Percentiles rank a stretch among this genome's conserved stretches.
Evolutionary conservation across 2,113 vertebrate species (phyloP).

Genomic region (Notothenia coriiceps): DNA sequence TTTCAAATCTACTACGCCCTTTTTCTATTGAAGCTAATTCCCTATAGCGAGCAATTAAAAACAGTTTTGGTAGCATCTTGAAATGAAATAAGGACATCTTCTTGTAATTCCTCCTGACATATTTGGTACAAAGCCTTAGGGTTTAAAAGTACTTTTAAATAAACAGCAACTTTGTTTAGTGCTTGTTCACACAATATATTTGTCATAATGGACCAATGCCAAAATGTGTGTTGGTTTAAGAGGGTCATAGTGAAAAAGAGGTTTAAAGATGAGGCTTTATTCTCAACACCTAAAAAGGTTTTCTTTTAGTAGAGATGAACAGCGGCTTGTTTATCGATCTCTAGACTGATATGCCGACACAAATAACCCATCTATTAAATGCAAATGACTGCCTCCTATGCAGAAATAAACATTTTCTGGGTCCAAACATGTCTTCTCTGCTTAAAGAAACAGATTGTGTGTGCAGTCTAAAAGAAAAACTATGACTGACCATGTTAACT

Average conservation of each 20-base stretch:
- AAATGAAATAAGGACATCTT: not conserved
- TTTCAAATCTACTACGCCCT: not conserved
- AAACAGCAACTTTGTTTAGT: slow-evolving; percentile 6
- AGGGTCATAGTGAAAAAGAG: not conserved
- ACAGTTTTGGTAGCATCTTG: not conserved
- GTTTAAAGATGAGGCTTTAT: not conserved
- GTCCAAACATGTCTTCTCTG: slow-evolving; percentile 43
- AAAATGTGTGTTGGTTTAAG: slow-evolving; percentile 3
- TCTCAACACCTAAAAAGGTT: not conserved
- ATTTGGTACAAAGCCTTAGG: not conserved
- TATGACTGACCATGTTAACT: not conserved
- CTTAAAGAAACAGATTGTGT: slow-evolving; percentile 26
- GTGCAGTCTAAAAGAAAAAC: slow-evolving; percentile 15
- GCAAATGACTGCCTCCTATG: not conserved
- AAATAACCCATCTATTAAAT: slow-evolving; percentile 37
- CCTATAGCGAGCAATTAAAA: not conserved
- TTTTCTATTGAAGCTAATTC: not conserved
- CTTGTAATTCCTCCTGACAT: not conserved
- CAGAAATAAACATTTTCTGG: slow-evolving; percentile 38
- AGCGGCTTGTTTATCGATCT: not conserved
- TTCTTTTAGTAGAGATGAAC: not conserved
- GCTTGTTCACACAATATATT: not conserved
- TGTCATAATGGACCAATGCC: not conserved
- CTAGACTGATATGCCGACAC: not conserved
- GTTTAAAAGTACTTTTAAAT: not conserved